Base-by-base conservation (phyloP, 2,113 vertebrate species). In the Cynocephalus volans region DNA sequence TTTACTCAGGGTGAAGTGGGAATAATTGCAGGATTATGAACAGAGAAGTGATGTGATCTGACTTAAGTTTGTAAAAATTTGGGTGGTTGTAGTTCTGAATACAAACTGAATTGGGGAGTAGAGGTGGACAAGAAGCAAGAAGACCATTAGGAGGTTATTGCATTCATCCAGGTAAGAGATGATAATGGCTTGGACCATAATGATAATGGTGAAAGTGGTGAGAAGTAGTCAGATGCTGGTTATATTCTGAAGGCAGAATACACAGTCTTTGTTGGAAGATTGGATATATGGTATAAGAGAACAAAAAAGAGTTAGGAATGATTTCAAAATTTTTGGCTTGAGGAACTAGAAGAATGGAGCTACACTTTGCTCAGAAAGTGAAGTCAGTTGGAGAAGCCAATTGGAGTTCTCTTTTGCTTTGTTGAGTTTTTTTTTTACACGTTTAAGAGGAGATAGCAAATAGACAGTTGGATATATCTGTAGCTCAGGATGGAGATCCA, bases 1-100 rank as follows among this genome's bases (percentile, higher is more conserved):
- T 95, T 80, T 56, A 67, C 54, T 87, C 14, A 54, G 3, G 73
- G 15, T 13, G 15, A 84, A 93, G 28, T 90, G 45, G 56, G 45
- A 88, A 52, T 90, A 79, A 96, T 70, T 86, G 62, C n/a, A 93
- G 76, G 80, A 70, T 87, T 95, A 17, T 79, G 65, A 95, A 4
- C 26, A 79, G 77, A 94, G 58, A 84, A 76, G 33, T 95, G 21
- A 58, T 0, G 1, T 75, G 17, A 89, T 80, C 90, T 76, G 36
- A 89, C 2, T 56, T 76, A n/a, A 91, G 54, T 77, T 88, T 69
- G 77, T 26, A 93, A 82, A 88, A 28, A 6, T 8, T 69, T 86
- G 45, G 69, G 19, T 88, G 76, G 6, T 72, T 65, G 21, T 52
- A 36, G 24, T 96, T 97, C 60, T 91, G 76, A 84, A 64, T 82